A percentile compares a stretch with the other conserved stretches of the same genome.
phyloP scores from a whole-genome alignment of 2,888 invertebrate species.

The Nasonia oneida region DNA sequence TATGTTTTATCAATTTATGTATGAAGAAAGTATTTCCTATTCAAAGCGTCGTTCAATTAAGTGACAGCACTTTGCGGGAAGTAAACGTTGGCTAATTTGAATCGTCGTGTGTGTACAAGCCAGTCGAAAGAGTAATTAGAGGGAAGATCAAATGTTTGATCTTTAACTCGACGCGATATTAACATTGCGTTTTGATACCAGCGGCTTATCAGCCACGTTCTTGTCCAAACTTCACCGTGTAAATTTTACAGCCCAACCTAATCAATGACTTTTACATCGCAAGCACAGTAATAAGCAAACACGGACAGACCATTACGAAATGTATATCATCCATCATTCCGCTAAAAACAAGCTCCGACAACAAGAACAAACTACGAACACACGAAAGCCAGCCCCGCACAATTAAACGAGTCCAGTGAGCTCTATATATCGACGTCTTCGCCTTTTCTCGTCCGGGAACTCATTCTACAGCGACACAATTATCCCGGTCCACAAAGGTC shows the following conservation, averaged over 20 bases:
- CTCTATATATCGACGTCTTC: not conserved
- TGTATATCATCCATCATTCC: not conserved
- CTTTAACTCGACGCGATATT: not conserved
- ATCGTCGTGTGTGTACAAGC: not conserved
- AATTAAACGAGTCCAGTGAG: not conserved
- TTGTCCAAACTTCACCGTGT: not conserved
- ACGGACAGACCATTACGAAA: not conserved
- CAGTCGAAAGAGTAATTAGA: not conserved
- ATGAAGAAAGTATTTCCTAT: no score
- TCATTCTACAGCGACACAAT: conserved; percentile 4
- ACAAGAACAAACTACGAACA: not conserved
- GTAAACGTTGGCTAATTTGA: not conserved
- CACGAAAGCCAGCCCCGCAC: not conserved
- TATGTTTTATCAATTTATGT: no score
- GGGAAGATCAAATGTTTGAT: not conserved
- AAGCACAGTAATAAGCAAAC: no score
- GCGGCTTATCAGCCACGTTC: not conserved
- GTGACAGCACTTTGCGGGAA: not conserved
- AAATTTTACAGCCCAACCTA: no score
- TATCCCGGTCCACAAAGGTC: not conserved
- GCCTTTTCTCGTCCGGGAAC: not conserved
- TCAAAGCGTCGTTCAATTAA: not conserved
- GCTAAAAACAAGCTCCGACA: no score
- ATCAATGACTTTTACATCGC: no score
- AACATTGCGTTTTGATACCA: not conserved